These are phyloP conservation scores for Ophioninae sp. DNA, from an alignment of 2,888 invertebrate genomes.

Conservation along the genomic window DNA sequence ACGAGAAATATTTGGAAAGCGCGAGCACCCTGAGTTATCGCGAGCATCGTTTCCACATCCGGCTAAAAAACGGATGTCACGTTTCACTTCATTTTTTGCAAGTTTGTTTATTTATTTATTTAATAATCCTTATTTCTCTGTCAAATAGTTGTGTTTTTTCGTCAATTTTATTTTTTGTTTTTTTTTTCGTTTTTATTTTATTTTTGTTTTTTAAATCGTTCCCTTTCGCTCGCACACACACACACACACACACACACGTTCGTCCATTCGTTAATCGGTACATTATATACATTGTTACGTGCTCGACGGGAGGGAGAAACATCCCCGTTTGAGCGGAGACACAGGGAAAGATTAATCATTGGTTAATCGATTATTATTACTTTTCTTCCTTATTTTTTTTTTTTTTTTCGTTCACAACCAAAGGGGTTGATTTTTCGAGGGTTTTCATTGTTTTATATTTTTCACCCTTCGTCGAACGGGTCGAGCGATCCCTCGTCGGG, in stretches of 20 bases:
- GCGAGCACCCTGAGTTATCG: constrained; percentile 62
- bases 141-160: neutral
- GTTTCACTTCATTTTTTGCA: neutral
- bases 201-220: constrained; percentile 22
- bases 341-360: constrained; percentile 22
- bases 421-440: neutral
- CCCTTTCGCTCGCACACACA: constrained; percentile 37
- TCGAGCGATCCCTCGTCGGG: constrained; percentile 68
- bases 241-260: constrained; percentile 10
- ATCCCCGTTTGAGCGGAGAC: constrained; percentile 15
- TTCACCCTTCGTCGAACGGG: constrained; percentile 42
- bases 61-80: constrained; percentile 26
- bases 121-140: neutral
- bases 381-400: constrained; percentile 5
- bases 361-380: too few relatives aligned
- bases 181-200: constrained; percentile 31
- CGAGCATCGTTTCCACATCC: constrained; percentile 53
- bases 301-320: constrained; percentile 43
- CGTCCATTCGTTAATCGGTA: constrained; percentile 59
- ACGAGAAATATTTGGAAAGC: constrained; percentile 18
- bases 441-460: neutral
- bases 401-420: neutral
- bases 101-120: neutral
- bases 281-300: constrained; percentile 65
- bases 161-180: constrained; percentile 27